A percentile compares a stretch with the other conserved stretches of the same genome.
Evolutionary conservation across 2,797 vertebrate genomes (phyloP).

Genomic region (Tiaroga cobitis): DNA sequence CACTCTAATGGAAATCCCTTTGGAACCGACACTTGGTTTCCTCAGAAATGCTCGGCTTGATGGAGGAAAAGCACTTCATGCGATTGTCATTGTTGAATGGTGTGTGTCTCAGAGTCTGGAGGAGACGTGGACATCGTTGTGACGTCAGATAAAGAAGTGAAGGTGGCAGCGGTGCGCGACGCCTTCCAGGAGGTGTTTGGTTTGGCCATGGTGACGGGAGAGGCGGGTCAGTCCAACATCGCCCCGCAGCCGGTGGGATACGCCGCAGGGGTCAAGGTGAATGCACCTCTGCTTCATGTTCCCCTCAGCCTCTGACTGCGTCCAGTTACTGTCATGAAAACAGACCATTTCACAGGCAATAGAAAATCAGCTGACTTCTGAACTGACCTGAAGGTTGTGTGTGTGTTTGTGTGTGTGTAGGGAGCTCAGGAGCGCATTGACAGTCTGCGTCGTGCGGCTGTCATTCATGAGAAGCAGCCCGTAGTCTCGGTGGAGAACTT

Average conservation of each 20-base stretch:
- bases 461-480: constrained; percentile 93
- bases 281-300: constrained; percentile 19
- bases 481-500: constrained; percentile 94
- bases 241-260: constrained; percentile 97
- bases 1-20: not conserved
- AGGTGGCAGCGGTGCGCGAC: constrained; percentile 89
- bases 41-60: not conserved
- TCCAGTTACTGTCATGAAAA: not conserved
- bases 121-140: constrained; percentile 95
- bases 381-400: not conserved
- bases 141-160: constrained; percentile 89
- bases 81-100: not conserved
- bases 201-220: constrained; percentile 90
- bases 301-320: not conserved
- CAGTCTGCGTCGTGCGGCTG: constrained; percentile 85
- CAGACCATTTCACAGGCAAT: not conserved
- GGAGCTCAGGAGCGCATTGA: constrained; percentile 96
- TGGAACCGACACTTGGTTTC: not conserved
- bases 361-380: not conserved
- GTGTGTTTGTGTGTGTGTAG: constrained; percentile 68
- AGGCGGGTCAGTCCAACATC: constrained; percentile 91
- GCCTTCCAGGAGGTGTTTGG: constrained; percentile 98
- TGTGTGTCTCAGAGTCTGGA: constrained; percentile 84
- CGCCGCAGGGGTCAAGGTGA: constrained; percentile 93
- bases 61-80: not conserved